These are phyloP conservation scores for Coturnix japonica DNA, from an alignment of 2,113 vertebrate genomes.

Conservation along the genomic window DNA sequence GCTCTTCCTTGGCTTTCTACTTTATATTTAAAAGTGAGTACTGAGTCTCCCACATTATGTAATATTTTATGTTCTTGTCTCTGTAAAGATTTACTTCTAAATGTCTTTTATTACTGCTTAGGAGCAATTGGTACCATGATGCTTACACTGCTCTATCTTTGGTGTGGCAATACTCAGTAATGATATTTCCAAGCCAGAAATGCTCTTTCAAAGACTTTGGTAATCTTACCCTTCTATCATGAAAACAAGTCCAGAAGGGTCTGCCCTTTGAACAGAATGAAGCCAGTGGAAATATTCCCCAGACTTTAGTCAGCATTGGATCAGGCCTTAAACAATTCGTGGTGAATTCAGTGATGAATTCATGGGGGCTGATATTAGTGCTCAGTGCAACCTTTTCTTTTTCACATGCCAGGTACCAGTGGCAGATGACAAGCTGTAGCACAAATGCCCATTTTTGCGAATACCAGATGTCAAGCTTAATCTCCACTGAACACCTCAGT, in stretches of 20 bases:
- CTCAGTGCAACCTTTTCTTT: neutral
- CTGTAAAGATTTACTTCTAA: neutral
- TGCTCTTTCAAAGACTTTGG: neutral
- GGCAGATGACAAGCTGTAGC: slow-evolving; percentile 21
- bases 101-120: neutral
- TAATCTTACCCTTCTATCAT: neutral
- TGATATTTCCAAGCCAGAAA: neutral
- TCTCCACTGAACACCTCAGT: slow-evolving; percentile 6
- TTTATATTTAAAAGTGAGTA: slow-evolving; percentile 3
- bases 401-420: neutral
- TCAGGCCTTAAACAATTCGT: neutral
- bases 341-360: too few species aligned
- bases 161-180: neutral
- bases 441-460: slow-evolving; percentile 3
- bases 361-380: neutral
- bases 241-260: neutral
- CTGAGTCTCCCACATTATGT: neutral
- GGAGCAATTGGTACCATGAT: neutral
- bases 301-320: accelerated
- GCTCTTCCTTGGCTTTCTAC: neutral
- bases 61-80: slow-evolving; percentile 1
- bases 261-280: neutral
- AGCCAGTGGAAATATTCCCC: neutral
- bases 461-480: slow-evolving; percentile 36
- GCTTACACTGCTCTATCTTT: slow-evolving; percentile 2